A percentile compares a stretch with the other conserved stretches of the same genome.
phyloP scores from a whole-genome alignment of 2,797 vertebrate species.

The Clamator glandarius region DNA sequence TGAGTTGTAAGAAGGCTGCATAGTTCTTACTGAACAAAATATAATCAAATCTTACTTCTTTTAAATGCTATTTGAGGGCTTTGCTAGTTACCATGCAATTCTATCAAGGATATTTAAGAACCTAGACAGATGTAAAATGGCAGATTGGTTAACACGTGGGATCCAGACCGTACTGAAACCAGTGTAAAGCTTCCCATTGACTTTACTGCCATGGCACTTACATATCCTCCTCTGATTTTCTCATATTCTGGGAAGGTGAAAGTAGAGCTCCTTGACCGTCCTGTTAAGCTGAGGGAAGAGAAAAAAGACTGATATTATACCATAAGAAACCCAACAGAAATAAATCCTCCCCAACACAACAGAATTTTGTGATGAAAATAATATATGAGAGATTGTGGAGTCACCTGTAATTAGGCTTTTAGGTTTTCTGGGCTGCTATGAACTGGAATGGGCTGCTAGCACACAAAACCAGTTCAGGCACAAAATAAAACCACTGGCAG shows the following conservation, averaged over 20 bases:
- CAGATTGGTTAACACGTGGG: background rate
- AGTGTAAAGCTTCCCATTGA: background rate
- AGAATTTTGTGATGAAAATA: background rate
- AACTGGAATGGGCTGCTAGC: background rate
- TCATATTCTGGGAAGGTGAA: rapidly evolving
- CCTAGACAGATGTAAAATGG: background rate
- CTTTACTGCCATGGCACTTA: background rate
- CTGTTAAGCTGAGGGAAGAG: background rate
- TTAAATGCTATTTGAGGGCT: constrained; percentile 4
- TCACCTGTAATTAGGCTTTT: background rate
- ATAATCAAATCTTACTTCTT: constrained; percentile 46
- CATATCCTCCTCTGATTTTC: background rate
- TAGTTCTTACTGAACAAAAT: constrained; percentile 34
- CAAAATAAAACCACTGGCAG: background rate
- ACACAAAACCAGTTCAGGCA: background rate
- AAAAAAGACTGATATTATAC: background rate
- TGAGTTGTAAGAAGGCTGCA: constrained; percentile 46
- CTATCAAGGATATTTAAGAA: constrained; percentile 1
- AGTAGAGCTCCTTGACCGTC: background rate
- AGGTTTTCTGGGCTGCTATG: background rate
- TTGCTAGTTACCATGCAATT: background rate
- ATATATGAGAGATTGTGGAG: background rate
- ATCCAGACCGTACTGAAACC: background rate
- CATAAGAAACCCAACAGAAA: background rate
- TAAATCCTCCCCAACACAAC: background rate